phyloP scores from a whole-genome alignment of 2,797 vertebrate genomes.

The Graptemys geographica region DNA sequence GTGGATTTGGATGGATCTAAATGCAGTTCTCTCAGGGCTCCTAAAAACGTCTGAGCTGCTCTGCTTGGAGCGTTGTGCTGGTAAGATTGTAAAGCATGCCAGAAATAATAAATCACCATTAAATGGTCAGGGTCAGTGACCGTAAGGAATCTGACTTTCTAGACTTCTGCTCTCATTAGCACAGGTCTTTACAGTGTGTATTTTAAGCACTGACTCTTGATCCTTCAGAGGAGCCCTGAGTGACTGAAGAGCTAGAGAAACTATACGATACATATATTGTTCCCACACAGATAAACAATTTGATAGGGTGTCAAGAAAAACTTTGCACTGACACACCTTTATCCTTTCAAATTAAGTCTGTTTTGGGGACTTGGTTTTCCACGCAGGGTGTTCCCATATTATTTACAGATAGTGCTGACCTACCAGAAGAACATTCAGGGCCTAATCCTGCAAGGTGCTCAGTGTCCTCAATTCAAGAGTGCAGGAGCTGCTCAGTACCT shows the following conservation, averaged over 20 bases:
- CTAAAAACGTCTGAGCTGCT: constrained; percentile 52
- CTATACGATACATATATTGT: constrained; percentile 7
- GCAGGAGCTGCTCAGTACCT: background rate
- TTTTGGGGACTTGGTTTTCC: background rate
- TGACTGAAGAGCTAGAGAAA: constrained; percentile 48
- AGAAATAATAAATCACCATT: constrained; percentile 63
- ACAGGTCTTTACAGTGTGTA: constrained; percentile 45
- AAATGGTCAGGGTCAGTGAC: constrained; percentile 44
- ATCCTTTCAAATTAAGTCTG: constrained; percentile 36
- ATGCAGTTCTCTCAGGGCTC: constrained; percentile 38
- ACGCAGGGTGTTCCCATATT: background rate
- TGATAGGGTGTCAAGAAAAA: constrained; percentile 40
- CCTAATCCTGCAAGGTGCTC: background rate
- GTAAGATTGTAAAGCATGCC: constrained; percentile 41
- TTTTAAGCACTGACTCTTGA: constrained; percentile 38
- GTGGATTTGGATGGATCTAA: background rate
- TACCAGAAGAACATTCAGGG: constrained; percentile 33
- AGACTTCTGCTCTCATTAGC: constrained; percentile 43
- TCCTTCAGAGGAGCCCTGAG: constrained; percentile 28
- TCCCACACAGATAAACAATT: constrained; percentile 20
- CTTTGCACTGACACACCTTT: constrained; percentile 40
- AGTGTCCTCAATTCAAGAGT: background rate
- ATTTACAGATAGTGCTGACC: background rate
- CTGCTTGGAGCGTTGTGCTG: background rate
- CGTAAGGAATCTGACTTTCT: constrained; percentile 55